Evolutionary conservation across 1,140 invertebrate species (phyloP), one percentile per base, ranked within the genome.

Genomic region (Tribolium madens): DNA sequence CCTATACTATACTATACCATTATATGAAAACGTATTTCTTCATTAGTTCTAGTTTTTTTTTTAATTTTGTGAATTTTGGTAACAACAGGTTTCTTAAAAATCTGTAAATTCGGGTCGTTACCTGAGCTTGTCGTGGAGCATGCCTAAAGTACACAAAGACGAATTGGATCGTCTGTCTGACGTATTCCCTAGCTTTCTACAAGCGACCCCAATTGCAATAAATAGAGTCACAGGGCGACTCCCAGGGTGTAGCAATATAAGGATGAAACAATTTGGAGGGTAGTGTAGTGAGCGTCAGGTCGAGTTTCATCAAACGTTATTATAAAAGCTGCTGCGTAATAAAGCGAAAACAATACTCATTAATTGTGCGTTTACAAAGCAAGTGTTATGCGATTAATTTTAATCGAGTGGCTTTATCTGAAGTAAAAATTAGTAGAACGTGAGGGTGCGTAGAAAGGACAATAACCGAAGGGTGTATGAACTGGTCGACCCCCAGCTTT

Each of bases 391-490:
- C 36, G 36, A 42, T 42, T 42, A 42, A 42, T 42, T 42, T 42
- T 10, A 42, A 42, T 42, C 36, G 36, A 42, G 36, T 42, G 36
- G 36, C 36, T 42, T 42, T 42, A 42, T 42, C 36, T 42, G 36
- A 42, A 42, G 9, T 42, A 42, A 42, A 42, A 42, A 42, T 42
- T 42, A n/a, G 36, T 42, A 42, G 7, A 3, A n/a, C n/a, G n/a
- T 21, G 57, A 64, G 57, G 57, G 57, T 71, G 47, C 42, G 47
- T 47, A 47, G n/a, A 72, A 31, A 72, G 70, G 70, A 72, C 70
- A 72, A 72, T 72, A 72, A 72, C 70, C 70, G 70, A 72, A 52
- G 70, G 70, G 70, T 72, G 70, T 14, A 72, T 72, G 70, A 72
- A 72, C 70, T 52, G 70, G 57, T 13, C 57, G 57, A 64, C 21